Evolutionary conservation across 2,888 invertebrate species (phyloP).

Genomic region (Hypolimnas misippus): DNA sequence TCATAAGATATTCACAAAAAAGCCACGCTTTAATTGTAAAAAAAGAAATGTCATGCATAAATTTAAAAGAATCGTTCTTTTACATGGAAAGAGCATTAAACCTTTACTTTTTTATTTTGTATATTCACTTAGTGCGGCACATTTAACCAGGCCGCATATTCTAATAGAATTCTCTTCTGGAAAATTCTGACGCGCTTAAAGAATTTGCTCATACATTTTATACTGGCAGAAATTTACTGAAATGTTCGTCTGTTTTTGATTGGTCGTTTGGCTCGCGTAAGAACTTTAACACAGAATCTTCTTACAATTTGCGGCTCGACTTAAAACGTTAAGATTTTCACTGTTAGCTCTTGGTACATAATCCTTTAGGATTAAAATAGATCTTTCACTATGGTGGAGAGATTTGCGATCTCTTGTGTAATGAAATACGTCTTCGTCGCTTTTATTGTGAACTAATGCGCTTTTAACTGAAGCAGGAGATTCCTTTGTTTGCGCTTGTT

Average conservation of each 20-base stretch:
- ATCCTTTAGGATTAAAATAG: constrained; percentile 29
- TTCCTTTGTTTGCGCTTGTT: not conserved
- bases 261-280: no score
- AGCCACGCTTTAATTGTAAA: no score
- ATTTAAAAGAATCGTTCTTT: not conserved
- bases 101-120: constrained; percentile 16
- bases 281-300: no score
- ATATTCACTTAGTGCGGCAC: not conserved
- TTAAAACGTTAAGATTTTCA: constrained; percentile 21
- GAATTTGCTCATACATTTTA: no score
- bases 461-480: not conserved
- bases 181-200: no score
- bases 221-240: no score
- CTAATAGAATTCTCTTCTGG: no score
- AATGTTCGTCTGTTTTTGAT: no score
- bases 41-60: not conserved
- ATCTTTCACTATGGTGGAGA: constrained; percentile 20
- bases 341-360: constrained; percentile 18
- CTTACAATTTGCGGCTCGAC: no score
- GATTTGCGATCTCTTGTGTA: constrained; percentile 20
- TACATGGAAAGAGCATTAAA: constrained; percentile 21
- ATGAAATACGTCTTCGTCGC: constrained; percentile 11
- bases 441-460: not conserved
- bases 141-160: not conserved
- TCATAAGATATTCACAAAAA: no score